A percentile compares a stretch with the other conserved stretches of the same genome.
phyloP scores from a whole-genome alignment of 1,140 invertebrate species.

The Drosophila insularis region DNA sequence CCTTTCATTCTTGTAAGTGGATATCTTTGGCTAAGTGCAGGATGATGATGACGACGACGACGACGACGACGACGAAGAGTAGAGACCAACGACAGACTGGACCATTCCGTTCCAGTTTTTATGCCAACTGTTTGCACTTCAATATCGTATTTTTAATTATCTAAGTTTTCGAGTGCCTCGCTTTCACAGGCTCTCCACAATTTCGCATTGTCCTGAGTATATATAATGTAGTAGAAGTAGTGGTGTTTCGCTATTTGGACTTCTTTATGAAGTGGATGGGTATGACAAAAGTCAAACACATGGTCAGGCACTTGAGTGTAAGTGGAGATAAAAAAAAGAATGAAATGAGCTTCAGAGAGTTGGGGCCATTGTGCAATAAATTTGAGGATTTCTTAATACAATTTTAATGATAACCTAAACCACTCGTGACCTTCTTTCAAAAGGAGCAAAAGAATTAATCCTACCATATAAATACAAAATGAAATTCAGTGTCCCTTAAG shows the following conservation, averaged over 20 bases:
- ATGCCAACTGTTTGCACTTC: slow-evolving; percentile 61
- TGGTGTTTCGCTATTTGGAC: slow-evolving; percentile 37
- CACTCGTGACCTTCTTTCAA: not conserved
- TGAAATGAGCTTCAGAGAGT: not conserved
- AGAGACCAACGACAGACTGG: not conserved
- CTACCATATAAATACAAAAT: not conserved
- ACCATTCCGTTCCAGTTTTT: slow-evolving; percentile 35
- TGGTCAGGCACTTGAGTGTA: slow-evolving; percentile 7
- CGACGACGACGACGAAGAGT: slow-evolving; percentile 1
- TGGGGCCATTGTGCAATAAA: not conserved
- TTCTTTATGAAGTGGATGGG: slow-evolving; percentile 30
- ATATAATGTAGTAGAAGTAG: slow-evolving; percentile 33
- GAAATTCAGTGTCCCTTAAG: not conserved
- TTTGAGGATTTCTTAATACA: slow-evolving; percentile 2
- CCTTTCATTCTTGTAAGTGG: slow-evolving; percentile 39
- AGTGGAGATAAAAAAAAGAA: not conserved
- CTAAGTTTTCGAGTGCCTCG: slow-evolving; percentile 53
- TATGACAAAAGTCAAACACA: slow-evolving; percentile 53
- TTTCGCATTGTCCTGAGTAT: slow-evolving; percentile 23
- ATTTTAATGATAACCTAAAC: not conserved
- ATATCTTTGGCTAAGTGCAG: slow-evolving; percentile 61
- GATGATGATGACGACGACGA: slow-evolving; percentile 6
- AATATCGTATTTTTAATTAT: slow-evolving; percentile 72
- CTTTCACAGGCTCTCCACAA: slow-evolving; percentile 19
- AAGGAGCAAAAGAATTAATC: not conserved